Percentiles rank a stretch among this genome's conserved stretches.
Conservation (phyloP, 2,888 invertebrate species). For the Epiblema foenella region DNA sequence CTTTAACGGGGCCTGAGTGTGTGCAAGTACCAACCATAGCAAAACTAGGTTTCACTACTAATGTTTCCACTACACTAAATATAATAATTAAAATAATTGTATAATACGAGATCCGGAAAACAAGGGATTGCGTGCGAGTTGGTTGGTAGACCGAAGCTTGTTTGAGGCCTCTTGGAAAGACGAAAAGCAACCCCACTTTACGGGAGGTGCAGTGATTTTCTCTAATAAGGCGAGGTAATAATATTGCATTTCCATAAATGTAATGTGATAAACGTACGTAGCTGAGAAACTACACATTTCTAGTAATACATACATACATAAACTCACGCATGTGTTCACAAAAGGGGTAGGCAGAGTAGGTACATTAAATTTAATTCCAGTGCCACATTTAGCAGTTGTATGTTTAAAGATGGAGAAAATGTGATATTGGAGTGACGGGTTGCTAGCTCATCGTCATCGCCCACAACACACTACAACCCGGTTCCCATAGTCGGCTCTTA, state of each 20-base stretch:
- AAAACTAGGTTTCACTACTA: neutral
- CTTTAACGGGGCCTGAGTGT: neutral
- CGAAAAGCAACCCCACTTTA: neutral
- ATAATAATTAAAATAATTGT: conserved; percentile 4
- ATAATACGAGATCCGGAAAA: neutral
- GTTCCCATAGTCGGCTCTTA: no score
- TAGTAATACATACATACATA: no score
- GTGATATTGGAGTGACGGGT: no score
- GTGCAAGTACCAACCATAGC: neutral
- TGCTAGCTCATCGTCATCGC: no score
- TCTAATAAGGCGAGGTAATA: conserved; percentile 1
- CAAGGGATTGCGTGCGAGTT: neutral
- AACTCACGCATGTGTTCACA: no score
- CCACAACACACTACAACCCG: no score
- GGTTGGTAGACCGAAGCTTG: neutral
- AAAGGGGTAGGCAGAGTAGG: no score
- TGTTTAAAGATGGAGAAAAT: no score
- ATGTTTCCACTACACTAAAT: neutral
- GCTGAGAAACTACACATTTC: no score
- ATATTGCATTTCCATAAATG: neutral
- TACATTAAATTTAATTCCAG: no score
- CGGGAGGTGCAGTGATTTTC: neutral
- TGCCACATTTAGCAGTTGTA: no score
- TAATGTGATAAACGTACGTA: no score
- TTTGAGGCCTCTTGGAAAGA: neutral